phyloP scores from a whole-genome alignment of 2,888 invertebrate species.

The Drosophila quasianomalipes region DNA sequence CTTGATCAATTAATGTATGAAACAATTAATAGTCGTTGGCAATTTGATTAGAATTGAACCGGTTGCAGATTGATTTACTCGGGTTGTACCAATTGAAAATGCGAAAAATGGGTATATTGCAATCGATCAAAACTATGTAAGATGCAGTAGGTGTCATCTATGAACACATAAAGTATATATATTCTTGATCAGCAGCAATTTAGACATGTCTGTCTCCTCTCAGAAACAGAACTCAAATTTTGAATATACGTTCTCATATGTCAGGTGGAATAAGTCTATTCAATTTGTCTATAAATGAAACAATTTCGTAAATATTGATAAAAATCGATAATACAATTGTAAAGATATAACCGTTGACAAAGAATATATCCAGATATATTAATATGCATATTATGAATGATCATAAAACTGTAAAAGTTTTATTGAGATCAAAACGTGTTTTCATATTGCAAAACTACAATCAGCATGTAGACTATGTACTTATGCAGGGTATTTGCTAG shows the following conservation, averaged over 20 bases:
- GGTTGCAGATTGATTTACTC: conserved; percentile 52
- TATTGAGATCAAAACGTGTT: background rate
- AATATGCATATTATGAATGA: background rate
- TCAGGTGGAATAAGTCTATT: background rate
- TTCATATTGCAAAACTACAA: background rate
- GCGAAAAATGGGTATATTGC: background rate
- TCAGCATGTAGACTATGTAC: background rate
- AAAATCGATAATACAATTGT: background rate
- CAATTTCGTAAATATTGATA: background rate
- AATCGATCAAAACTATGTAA: background rate
- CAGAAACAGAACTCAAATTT: background rate
- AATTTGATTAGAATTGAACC: conserved; percentile 56
- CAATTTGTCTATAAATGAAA: background rate
- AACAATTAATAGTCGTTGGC: conserved; percentile 54
- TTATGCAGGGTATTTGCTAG: background rate
- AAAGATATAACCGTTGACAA: background rate
- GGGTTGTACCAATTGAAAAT: background rate
- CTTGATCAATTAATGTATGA: conserved; percentile 60
- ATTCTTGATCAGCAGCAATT: background rate
- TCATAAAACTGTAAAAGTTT: background rate
- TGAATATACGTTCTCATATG: background rate
- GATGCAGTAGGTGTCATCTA: background rate
- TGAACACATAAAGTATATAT: background rate
- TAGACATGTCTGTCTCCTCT: background rate
- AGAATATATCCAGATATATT: background rate